phyloP scores from a whole-genome alignment of 2,797 vertebrate genomes.

The Lithobates pipiens region DNA sequence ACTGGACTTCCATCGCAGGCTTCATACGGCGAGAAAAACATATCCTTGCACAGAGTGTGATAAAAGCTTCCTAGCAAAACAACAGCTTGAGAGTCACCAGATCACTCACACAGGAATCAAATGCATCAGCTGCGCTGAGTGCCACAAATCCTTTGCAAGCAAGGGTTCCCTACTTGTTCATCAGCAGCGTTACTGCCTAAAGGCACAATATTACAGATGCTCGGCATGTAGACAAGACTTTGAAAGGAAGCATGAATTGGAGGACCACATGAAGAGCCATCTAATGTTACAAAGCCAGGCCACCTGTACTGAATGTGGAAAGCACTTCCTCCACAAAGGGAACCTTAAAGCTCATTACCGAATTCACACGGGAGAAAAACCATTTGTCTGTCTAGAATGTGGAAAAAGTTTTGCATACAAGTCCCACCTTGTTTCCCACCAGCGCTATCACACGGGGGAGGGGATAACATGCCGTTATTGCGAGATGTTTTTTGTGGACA shows the following conservation, averaged over 20 bases:
- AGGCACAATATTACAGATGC: not conserved
- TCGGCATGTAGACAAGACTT: not conserved
- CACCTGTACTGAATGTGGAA: not conserved
- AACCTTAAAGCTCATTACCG: too few species aligned
- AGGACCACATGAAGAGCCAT: not conserved
- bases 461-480: too few species aligned
- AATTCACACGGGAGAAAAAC: too few species aligned
- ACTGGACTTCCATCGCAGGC: too few species aligned
- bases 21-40: not conserved
- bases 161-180: not conserved
- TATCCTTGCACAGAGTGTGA: not conserved
- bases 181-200: too few species aligned
- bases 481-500: too few species aligned
- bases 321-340: not conserved
- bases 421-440: too few species aligned
- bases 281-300: not conserved
- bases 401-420: too few species aligned
- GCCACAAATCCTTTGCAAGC: not conserved
- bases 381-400: too few species aligned
- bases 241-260: not conserved
- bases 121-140: not conserved
- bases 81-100: not conserved
- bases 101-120: not conserved
- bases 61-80: not conserved
- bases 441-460: too few species aligned